Evolutionary conservation across 1,140 invertebrate genomes (phyloP).

Genomic region (Megalonaias nervosa): DNA sequence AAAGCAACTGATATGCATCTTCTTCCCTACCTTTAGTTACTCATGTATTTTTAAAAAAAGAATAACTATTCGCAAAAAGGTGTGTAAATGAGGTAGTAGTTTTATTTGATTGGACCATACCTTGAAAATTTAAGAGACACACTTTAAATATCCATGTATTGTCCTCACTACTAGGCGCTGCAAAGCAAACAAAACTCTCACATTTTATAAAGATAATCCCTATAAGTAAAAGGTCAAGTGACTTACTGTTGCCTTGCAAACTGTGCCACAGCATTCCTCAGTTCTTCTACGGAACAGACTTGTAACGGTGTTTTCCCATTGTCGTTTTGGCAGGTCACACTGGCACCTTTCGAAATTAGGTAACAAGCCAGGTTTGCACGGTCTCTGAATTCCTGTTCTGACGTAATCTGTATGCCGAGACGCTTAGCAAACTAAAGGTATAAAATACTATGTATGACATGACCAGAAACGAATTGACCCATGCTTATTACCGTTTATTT

Average conservation of each 20-base stretch:
- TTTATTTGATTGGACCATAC: background rate
- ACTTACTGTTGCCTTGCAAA: conserved; percentile 40
- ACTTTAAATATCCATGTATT: background rate
- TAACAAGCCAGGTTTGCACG: conserved; percentile 35
- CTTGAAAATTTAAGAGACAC: background rate
- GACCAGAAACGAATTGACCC: too few relatives aligned
- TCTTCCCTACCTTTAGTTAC: too few relatives aligned
- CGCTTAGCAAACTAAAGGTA: too few relatives aligned
- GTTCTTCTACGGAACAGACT: conserved; percentile 27
- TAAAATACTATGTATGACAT: too few relatives aligned
- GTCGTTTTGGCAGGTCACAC: conserved; percentile 26
- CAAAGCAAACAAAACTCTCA: background rate
- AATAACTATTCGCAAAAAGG: too few relatives aligned
- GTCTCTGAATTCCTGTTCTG: too few relatives aligned
- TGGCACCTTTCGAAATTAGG: conserved; percentile 39
- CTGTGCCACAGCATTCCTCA: conserved; percentile 36
- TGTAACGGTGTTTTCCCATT: conserved; percentile 25
- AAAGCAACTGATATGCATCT: too few relatives aligned
- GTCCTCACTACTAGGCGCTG: background rate
- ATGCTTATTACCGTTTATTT: too few relatives aligned
- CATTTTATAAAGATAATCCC: background rate
- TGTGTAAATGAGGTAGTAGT: too few relatives aligned
- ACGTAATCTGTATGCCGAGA: too few relatives aligned
- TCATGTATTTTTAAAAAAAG: too few relatives aligned
- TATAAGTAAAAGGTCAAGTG: background rate